Base-by-base conservation (phyloP, 2,113 vertebrate species). In the Hiodon tergisus region DNA sequence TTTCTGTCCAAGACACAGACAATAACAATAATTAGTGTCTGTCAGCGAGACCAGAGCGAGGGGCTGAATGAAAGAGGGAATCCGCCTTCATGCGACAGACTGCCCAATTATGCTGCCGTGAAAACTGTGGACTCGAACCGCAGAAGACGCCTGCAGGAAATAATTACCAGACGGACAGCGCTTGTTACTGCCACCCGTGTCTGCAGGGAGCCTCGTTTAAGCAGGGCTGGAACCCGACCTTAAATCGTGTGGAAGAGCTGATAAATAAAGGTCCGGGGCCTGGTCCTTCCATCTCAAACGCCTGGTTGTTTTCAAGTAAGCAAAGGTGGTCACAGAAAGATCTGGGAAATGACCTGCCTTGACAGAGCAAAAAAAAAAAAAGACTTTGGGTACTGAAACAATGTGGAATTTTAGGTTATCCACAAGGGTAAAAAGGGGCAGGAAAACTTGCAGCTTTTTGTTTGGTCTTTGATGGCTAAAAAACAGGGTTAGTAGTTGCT, bases 1-100 rank as follows among this genome's bases (percentile, higher is more conserved):
- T 67, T 74, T 74, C 7, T 11, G 62, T 48, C 17, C 65, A 75
- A 47, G 47, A 68, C n/a, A 46, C 46, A 68, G 73, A 75, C 73
- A 75, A 68, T 67, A 75, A 75, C 63, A 68, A 14, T 75, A 75
- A 75, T 75, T 75, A 75, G 55, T 16, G 73, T 75, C 73, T 75
- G 73, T 75, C 73, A 75, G 14, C 65, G 6, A 17, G 31, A 14
- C 46, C 46, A 48, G 54, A 6, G 55, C 7, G 9, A 74, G 57
- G 70, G 5, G 57, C 57, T 72, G 70, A 72, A 10, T 48, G 59
- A 4, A 48, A 58, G 73, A 63, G 68, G 73, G 16, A 63, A 58
- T 50, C 65, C 72, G 48, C 17, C 72, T 67, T 13, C 5, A 51
- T n/a, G 17, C n/a, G 53, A 55, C 65, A 60, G 4, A 16, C 54